Percentiles rank a stretch among this genome's conserved stretches.
phyloP scores from a whole-genome alignment of 2,113 vertebrate species.

The Salvelinus sp. region DNA sequence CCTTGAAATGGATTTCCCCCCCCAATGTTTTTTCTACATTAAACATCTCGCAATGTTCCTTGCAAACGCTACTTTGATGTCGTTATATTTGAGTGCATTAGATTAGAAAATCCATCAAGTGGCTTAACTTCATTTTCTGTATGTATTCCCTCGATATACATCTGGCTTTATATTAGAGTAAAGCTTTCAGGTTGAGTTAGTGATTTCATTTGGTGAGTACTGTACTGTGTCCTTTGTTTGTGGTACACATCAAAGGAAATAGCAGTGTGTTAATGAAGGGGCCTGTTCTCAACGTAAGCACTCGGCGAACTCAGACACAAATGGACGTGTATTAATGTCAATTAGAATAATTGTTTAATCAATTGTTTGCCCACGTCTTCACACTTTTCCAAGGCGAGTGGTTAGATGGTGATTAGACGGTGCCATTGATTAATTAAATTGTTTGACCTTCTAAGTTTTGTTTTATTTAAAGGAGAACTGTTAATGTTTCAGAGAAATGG shows the following conservation, averaged over 20 bases:
- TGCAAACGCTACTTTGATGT: not conserved
- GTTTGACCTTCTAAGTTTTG: slow-evolving; percentile 10
- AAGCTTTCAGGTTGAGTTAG: slow-evolving; percentile 71
- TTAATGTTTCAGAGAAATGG: not conserved
- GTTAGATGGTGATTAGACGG: slow-evolving; percentile 15
- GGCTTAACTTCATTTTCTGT: not conserved
- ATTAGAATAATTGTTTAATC: slow-evolving; percentile 65
- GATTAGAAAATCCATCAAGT: slow-evolving; percentile 16
- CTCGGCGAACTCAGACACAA: slow-evolving; percentile 53
- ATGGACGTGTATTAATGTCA: slow-evolving; percentile 66
- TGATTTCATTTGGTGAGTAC: slow-evolving; percentile 75
- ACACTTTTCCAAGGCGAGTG: slow-evolving; percentile 22
- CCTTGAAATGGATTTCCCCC: no score
- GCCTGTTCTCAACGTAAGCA: slow-evolving; percentile 51
- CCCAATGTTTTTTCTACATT: no score
- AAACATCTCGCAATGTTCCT: no score
- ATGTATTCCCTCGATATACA: slow-evolving; percentile 32
- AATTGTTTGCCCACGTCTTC: slow-evolving; percentile 46
- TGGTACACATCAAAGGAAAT: slow-evolving; percentile 48
- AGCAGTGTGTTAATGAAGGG: slow-evolving; percentile 57
- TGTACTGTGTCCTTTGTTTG: slow-evolving; percentile 54
- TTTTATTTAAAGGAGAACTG: no score
- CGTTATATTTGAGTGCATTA: slow-evolving; percentile 20
- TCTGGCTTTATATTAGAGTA: slow-evolving; percentile 61
- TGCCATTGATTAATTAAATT: slow-evolving; percentile 28